Conservation (phyloP, 2,888 invertebrate genomes). For the Eupeodes latifasciatus region DNA sequence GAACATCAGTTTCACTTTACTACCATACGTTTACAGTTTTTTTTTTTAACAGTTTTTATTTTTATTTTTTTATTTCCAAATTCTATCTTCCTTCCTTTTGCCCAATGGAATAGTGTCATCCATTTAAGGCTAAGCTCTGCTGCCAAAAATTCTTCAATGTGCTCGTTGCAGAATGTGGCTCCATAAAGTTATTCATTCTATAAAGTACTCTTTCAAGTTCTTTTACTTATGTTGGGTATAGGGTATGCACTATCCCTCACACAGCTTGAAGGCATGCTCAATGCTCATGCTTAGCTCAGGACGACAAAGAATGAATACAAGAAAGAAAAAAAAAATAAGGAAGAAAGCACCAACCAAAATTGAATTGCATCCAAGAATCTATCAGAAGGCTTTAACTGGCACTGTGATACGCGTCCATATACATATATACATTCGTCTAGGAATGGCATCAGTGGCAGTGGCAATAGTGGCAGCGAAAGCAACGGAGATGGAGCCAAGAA, state of each 20-base stretch:
- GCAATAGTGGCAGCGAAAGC: not conserved
- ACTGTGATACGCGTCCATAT: slow-evolving; percentile 31
- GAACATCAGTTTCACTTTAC: slow-evolving; percentile 24
- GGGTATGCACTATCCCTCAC: slow-evolving; percentile 53
- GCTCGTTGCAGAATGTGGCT: slow-evolving; percentile 67
- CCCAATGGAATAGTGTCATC: slow-evolving; percentile 52
- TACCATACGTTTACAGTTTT: slow-evolving; percentile 51
- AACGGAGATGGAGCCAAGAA: slow-evolving; percentile 48
- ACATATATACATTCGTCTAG: not conserved
- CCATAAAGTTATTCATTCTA: slow-evolving; percentile 46
- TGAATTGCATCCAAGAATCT: slow-evolving; percentile 75
- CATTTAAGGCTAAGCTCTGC: slow-evolving; percentile 70
- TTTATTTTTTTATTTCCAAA: not conserved
- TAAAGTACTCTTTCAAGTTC: slow-evolving; percentile 64
- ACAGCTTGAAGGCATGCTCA: slow-evolving; percentile 59
- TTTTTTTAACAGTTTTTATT: too few species aligned
- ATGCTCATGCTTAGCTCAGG: not conserved
- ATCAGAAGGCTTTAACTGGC: slow-evolving; percentile 70
- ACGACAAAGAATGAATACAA: slow-evolving; percentile 21
- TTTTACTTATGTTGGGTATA: slow-evolving; percentile 31
- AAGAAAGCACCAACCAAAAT: slow-evolving; percentile 55
- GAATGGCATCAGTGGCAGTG: not conserved
- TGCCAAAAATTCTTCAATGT: slow-evolving; percentile 67
- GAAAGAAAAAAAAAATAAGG: slow-evolving; percentile 8
- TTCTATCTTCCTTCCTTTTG: slow-evolving; percentile 1